These are phyloP conservation scores for Nesogale talazaci DNA, from an alignment of 2,113 vertebrate species.

Conservation along the genomic window DNA sequence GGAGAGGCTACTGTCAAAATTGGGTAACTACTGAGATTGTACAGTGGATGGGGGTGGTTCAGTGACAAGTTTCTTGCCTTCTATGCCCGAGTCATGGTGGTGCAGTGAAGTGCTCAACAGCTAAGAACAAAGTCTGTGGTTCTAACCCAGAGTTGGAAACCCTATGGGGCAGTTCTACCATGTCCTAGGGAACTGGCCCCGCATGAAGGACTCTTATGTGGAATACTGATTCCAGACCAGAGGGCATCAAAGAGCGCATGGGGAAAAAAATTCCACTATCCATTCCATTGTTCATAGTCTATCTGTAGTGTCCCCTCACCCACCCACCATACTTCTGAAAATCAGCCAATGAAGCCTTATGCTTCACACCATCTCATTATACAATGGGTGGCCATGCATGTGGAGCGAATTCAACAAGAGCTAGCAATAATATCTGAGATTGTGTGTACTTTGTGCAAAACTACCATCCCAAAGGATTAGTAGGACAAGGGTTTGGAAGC, in stretches of 20 bases:
- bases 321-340: not conserved
- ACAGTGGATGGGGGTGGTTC: not conserved
- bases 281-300: too few species aligned
- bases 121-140: not conserved
- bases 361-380: not conserved
- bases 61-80: not conserved
- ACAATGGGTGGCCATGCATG: too few species aligned
- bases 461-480: not conserved
- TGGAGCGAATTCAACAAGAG: not conserved
- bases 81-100: not conserved
- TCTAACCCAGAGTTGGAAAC: not conserved
- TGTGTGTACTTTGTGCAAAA: not conserved
- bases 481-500: not conserved
- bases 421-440: not conserved
- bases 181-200: not conserved
- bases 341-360: not conserved
- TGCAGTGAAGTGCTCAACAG: not conserved
- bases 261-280: not conserved
- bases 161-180: not conserved
- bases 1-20: not conserved
- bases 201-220: not conserved
- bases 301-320: too few species aligned
- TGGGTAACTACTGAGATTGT: not conserved
- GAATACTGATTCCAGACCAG: not conserved
- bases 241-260: too few species aligned